Base-by-base conservation (phyloP, 2,888 invertebrate genomes). In the Leptopterna dolabrata region DNA sequence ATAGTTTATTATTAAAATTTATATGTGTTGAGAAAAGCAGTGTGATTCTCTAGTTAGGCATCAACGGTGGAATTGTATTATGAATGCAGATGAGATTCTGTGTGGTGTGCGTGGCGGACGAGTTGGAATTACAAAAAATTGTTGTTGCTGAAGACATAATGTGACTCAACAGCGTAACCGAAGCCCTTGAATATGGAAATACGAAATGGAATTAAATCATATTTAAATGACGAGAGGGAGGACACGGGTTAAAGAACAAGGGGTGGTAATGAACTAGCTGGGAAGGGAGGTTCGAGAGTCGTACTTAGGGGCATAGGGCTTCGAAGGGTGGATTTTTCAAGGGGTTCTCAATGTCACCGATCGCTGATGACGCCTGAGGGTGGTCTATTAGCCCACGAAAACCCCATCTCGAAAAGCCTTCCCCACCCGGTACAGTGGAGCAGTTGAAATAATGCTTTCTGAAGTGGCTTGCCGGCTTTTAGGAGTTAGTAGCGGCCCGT, bases 401-500 rank as follows among this genome's bases (percentile, higher is more conserved):
- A 78, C 76, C 76, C 36, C 76, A 76, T 76, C 76, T 78, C 78
- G 27, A 45, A 78, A 76, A 78, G 13, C 73, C 78, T 24, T 45
- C 78, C 78, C 78, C 45, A 16, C 13, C 76, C 41, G 6, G 24
- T 27, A 9, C 45, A 45, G 29, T 29, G 19, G 45, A 43, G 47
- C 78, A 78, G 78, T 78, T 78, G 78, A 78, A 78, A 78, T 78
- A 78, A 78, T 78, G 78, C 45, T 78, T 73, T 78, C 78, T 78
- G 78, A 78, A 78, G 78, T 78, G 78, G 45, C 78, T 78, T 78
- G 78, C 78, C 78, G 78, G 88, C 80, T 80, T 88, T 78, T 80
- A 86, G 76, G 85, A 88, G 78, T 84, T 55, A 51, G 87, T 63
- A 76, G 83, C 55, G 83, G 78, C 71, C 24, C 36, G 55, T 85